phyloP scores from a whole-genome alignment of 2,113 vertebrate species.

The Aramus guarauna region DNA sequence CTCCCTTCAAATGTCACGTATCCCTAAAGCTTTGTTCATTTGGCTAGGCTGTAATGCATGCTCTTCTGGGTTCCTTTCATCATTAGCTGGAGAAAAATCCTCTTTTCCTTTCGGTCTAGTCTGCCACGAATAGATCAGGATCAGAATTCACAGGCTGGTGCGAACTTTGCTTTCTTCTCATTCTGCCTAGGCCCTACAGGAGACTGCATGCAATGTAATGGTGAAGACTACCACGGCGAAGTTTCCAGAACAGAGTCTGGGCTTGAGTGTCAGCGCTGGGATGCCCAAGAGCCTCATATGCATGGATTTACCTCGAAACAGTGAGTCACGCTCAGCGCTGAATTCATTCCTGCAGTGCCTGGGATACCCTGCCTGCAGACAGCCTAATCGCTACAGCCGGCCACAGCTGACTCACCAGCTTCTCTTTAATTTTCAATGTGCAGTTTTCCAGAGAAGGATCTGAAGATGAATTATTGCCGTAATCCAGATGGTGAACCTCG shows the following conservation, averaged over 20 bases:
- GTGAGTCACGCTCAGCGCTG: slow-evolving; percentile 63
- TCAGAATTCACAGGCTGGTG: neutral
- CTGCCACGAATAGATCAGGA: neutral
- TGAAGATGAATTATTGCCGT: slow-evolving; percentile 90
- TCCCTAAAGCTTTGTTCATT: neutral
- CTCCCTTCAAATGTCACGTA: neutral
- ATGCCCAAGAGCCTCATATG: slow-evolving; percentile 83
- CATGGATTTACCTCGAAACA: slow-evolving; percentile 83
- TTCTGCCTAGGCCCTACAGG: slow-evolving; percentile 46
- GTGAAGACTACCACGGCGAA: slow-evolving; percentile 88
- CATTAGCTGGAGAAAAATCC: neutral
- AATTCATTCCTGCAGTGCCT: neutral
- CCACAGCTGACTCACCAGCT: neutral
- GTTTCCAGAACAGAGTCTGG: slow-evolving; percentile 79
- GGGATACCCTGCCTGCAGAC: neutral
- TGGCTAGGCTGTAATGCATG: neutral
- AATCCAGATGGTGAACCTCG: slow-evolving; percentile 91
- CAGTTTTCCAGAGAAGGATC: slow-evolving; percentile 88
- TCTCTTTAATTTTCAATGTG: neutral
- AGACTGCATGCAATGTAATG: slow-evolving; percentile 90
- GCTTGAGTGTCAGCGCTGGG: slow-evolving; percentile 79
- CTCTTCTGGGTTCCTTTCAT: neutral
- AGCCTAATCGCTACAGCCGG: neutral
- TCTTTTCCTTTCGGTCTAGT: neutral
- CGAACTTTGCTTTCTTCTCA: neutral